Percentiles rank a stretch among this genome's conserved stretches.
phyloP scores from a whole-genome alignment of 2,888 invertebrate genomes.

The Dicycla oo region DNA sequence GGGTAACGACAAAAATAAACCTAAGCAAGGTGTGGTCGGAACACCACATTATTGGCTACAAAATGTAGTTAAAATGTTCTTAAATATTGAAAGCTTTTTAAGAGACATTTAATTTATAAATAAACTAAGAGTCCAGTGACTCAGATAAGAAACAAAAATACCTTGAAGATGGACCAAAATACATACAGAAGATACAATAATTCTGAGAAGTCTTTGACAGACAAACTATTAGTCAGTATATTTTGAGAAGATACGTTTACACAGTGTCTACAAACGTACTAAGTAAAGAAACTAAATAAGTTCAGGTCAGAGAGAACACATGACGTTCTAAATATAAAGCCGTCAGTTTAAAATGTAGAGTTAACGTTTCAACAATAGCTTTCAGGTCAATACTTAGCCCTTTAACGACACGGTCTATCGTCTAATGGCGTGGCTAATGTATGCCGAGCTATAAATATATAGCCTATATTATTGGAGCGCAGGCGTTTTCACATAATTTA shows the following conservation, averaged over 20 bases:
- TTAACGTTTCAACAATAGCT: slow-evolving; percentile 76
- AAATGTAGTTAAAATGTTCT: slow-evolving; percentile 22
- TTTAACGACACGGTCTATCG: slow-evolving; percentile 78
- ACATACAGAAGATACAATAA: slow-evolving; percentile 44
- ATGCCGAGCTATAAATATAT: slow-evolving; percentile 82
- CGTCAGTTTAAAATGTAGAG: slow-evolving; percentile 55
- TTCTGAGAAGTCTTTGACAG: slow-evolving; percentile 35
- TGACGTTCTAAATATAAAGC: slow-evolving; percentile 29
- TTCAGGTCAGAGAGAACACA: slow-evolving; percentile 14
- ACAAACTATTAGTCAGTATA: slow-evolving; percentile 26
- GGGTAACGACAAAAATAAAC: slow-evolving; percentile 64
- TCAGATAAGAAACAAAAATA: slow-evolving; percentile 41
- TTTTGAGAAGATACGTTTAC: slow-evolving; percentile 22
- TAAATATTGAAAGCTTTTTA: slow-evolving; percentile 48
- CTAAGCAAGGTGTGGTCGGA: slow-evolving; percentile 5
- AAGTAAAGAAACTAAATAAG: slow-evolving; percentile 19
- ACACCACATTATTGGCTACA: slow-evolving; percentile 23
- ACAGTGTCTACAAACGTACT: slow-evolving; percentile 12
- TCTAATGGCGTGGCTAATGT: slow-evolving; percentile 83
- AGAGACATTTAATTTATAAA: slow-evolving; percentile 44
- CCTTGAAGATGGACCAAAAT: slow-evolving; percentile 30
- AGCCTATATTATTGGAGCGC: slow-evolving; percentile 74
- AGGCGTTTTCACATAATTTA: slow-evolving; percentile 68
- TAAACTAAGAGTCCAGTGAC: slow-evolving; percentile 23
- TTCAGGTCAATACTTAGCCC: slow-evolving; percentile 80